These are phyloP conservation scores for Gambusia yucatana DNA, from an alignment of 2,797 vertebrate species.

Conservation along the genomic window DNA sequence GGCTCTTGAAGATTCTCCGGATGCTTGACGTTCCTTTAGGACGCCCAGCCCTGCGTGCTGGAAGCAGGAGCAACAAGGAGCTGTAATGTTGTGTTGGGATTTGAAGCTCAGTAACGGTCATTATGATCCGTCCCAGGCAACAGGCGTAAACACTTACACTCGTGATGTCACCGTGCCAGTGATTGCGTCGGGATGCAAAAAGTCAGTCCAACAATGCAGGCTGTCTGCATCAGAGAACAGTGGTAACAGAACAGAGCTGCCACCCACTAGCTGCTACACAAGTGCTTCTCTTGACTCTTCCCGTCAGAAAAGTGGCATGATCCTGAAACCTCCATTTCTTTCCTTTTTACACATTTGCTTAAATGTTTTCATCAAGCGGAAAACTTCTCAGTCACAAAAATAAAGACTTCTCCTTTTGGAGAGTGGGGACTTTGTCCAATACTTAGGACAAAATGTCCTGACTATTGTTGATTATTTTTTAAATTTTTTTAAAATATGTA, in stretches of 20 bases:
- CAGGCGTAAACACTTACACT: conserved; percentile 42
- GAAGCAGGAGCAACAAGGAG: conserved; percentile 42
- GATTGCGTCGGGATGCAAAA: conserved; percentile 11
- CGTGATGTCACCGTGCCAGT: conserved; percentile 54
- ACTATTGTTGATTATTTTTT: background rate
- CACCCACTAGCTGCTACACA: background rate
- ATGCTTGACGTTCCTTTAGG: conserved; percentile 74
- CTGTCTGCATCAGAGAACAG: conserved; percentile 28
- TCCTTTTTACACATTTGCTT: conserved; percentile 7
- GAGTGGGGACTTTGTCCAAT: background rate
- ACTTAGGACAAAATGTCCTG: background rate
- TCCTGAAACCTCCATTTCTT: conserved; percentile 20
- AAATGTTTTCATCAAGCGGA: conserved; percentile 1
- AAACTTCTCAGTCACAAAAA: conserved; percentile 11
- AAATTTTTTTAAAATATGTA: background rate
- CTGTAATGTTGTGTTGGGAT: conserved; percentile 21
- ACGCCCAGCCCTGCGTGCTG: conserved; percentile 54
- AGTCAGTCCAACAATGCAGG: conserved; percentile 45
- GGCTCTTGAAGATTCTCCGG: conserved; percentile 67
- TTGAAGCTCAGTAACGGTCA: conserved; percentile 74
- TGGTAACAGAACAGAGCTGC: conserved; percentile 24
- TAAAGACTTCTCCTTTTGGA: conserved; percentile 6
- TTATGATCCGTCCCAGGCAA: conserved; percentile 78
- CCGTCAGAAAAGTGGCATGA: conserved; percentile 38
- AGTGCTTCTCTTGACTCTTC: conserved; percentile 11